Base-by-base conservation (phyloP, 2,888 invertebrate species). In the Dryadula phaetusa region DNA sequence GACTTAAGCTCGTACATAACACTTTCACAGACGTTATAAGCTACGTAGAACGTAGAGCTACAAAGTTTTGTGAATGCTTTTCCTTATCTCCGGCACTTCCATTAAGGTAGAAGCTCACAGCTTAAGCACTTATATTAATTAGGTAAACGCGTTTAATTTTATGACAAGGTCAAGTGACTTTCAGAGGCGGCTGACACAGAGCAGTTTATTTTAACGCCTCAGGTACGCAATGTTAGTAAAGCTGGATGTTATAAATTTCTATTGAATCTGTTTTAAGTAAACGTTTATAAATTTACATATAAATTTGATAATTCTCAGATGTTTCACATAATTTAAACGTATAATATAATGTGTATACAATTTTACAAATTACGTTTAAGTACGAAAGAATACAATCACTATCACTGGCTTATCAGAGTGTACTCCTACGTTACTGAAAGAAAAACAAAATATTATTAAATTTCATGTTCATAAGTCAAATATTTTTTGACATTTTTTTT, bases 41-140 rank as follows among this genome's bases (percentile, higher is more conserved):
- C 49, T 65, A 52, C 20, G 47, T n/a, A 18, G 37, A 22, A 7
- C 28, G 63, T 32, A 37, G 6, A 40, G 40, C 40, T 37, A 64
- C 28, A 5, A 25, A 25, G 58, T 56, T n/a, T 22, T 25, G 25
- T 20, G 34, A 53, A 53, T 44, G 28, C 14, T 63, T 10, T 46
- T 53, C 40, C 64, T 65, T 61, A 60, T 25, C 44, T 46, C 22
- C 46, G 34, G 20, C 46, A 60, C 60, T 60, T 32, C 47, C 54
- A 56, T 64, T 64, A 62, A 61, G 60, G 60, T 22, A 61, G 61
- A 61, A 64, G 56, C 64, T 46, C 61, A 53, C 64, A 64, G 61
- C 69, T 69, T 56, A 61, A 56, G 66, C 62, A 34, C 66, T 61
- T 64, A 61, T 32, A 64, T 69, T 69, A 69, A 69, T 69, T 66